A percentile compares a stretch with the other conserved stretches of the same genome.
These are phyloP conservation scores for Nipponia nippon DNA, from an alignment of 2,113 vertebrate genomes.

Conservation along the genomic window DNA sequence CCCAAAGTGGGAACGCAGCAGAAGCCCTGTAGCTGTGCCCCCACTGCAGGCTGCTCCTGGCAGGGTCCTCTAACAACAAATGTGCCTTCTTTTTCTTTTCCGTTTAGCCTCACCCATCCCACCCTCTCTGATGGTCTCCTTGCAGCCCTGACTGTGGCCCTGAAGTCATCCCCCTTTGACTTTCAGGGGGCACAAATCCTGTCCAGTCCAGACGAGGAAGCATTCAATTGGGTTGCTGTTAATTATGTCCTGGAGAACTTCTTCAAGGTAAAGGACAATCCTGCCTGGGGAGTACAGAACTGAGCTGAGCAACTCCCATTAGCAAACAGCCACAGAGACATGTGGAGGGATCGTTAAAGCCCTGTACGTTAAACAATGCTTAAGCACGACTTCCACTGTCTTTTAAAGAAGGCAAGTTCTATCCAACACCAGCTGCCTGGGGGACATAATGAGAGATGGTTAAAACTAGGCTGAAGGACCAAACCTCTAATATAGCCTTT, in stretches of 20 bases:
- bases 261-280: constrained; percentile 34
- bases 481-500: not conserved
- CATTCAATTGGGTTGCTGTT: constrained; percentile 41
- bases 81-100: not conserved
- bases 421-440: not conserved
- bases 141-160: not conserved
- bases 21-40: not conserved
- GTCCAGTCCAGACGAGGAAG: not conserved
- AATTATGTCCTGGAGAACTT: constrained; percentile 55
- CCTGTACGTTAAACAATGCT: not conserved
- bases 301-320: not conserved
- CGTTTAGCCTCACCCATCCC: constrained; percentile 10
- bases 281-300: not conserved
- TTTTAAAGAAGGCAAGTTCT: not conserved
- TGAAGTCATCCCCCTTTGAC: constrained; percentile 37
- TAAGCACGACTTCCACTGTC: not conserved
- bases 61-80: not conserved
- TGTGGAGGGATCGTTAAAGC: not conserved
- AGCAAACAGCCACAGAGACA: not conserved
- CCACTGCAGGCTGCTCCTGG: not conserved
- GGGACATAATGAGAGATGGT: not conserved
- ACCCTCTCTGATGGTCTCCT: not conserved
- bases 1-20: not conserved
- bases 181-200: constrained; percentile 20
- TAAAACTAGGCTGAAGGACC: not conserved